Evolutionary conservation across 1,140 invertebrate species (phyloP), one percentile per base, ranked within the genome.

Genomic region (Pachyrhynchus sulphureomaculatus): DNA sequence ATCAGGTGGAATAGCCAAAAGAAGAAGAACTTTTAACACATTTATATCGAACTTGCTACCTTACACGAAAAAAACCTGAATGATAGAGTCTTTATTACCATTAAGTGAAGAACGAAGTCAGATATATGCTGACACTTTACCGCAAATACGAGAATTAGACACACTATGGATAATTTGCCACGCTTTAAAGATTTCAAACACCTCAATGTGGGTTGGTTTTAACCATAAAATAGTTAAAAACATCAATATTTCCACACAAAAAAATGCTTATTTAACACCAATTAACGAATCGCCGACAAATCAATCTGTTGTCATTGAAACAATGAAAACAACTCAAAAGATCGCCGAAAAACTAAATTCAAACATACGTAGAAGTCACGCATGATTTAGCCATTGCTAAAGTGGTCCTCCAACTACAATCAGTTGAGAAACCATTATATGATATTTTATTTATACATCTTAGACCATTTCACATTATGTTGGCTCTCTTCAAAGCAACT

Each of bases 321-420:
- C 71, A 10, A 62, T 69, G 52, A 13, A 53, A 33, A n/a, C 15
- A 45, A 58, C 52, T 29, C 10, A 53, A 23, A 13, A 56, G 17
- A 63, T 62, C 34, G 60, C 52, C 32, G 41, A 45, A 47, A 59
- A 68, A 49, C 56, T 51, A 47, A 15, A 39, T n/a, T 23, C 33
- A 55, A 45, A 9, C 9, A 36, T 61, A 49, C 17, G 36, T 60
- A 9, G 32, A 36, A 21, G 74, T 76, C 0, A 72, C 69, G 5
- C 76, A 76, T 70, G 75, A 77, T 66, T 66, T 78, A 57, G 70
- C 69, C 15, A 76, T 75, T 24, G 76, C 75, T 8, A 76, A 75
- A 68, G 53, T 72, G 5, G 75, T 70, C 21, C 36, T 71, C 18
- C 58, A 69, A 58, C 74, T 78, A 56, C 75, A 78, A 67, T 60